Base-by-base conservation (phyloP, 1,140 invertebrate genomes). In the Theocolax elegans region DNA sequence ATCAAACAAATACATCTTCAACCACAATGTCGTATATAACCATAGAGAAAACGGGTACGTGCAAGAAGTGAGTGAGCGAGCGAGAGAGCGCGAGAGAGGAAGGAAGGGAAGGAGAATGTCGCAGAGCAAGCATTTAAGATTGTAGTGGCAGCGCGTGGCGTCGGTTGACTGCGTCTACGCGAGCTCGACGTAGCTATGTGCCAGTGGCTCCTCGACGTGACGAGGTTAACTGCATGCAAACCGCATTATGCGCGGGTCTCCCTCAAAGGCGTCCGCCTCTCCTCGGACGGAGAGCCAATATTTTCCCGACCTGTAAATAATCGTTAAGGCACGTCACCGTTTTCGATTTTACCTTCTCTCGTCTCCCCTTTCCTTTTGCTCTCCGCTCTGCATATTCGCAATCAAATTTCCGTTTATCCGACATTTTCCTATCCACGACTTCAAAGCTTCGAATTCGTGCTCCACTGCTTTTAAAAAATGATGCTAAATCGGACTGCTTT, bases 151-250 rank as follows among this genome's bases (percentile, higher is more conserved):
- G 29, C 0, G 46, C 19, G 48, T n/a, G n/a, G n/a, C 7, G 29
- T 12, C n/a, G 29, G 13, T 56, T 15, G 25, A 35, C 53, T 21
- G 12, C 7, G 51, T 8, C 51, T 27, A 17, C 17, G n/a, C 53
- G 3, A 25, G 19, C 17, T 53, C 62, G 19, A n/a, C 29, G 46
- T 21, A 44, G 23, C 8, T 38, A 3, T 66, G n/a, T n/a, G n/a
- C n/a, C n/a, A n/a, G n/a, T n/a, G n/a, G n/a, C 25, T 49, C 19
- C 53, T 67, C 40, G 38, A 58, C 29, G 53, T 49, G 65, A 67
- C 27, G 65, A 59, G 44, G 53, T 67, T 67, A 67, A 67, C 66
- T 49, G 46, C 56, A 53, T 60, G 56, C 66, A 51, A 68, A 68
- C 46, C 66, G 21, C 66, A 68, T 68, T 68, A 68, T 31, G 31